phyloP scores from a whole-genome alignment of 2,888 invertebrate genomes.

The Troglohyphantes excavatus region DNA sequence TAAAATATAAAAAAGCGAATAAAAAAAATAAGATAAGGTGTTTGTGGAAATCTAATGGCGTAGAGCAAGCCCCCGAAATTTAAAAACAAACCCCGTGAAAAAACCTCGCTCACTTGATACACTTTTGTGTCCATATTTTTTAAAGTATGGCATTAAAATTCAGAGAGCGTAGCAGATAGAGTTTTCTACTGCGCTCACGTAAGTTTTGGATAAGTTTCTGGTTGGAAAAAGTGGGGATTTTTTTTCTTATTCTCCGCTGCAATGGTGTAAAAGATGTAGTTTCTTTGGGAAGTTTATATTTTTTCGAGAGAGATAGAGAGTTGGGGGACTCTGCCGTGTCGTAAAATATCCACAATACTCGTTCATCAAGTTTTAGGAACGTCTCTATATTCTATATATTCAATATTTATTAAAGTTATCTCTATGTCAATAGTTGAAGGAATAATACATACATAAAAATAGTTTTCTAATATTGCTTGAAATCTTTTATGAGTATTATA shows the following conservation, averaged over 20 bases:
- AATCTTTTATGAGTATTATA: too few species aligned
- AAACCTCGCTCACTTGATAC: conserved; percentile 7
- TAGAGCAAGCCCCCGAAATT: conserved; percentile 61
- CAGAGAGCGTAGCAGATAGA: conserved; percentile 53
- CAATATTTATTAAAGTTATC: too few species aligned
- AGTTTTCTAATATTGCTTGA: too few species aligned
- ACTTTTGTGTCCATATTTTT: conserved; percentile 54
- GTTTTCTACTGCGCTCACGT: conserved; percentile 72
- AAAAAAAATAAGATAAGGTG: conserved; percentile 63
- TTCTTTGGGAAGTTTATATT: conserved; percentile 61
- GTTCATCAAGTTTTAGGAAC: too few species aligned
- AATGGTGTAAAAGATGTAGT: conserved; percentile 61
- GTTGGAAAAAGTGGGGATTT: conserved; percentile 32
- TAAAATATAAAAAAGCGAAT: conserved; percentile 40
- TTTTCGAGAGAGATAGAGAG: neutral
- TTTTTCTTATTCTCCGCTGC: neutral
- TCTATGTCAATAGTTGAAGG: too few species aligned
- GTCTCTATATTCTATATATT: too few species aligned
- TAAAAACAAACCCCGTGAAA: conserved; percentile 63
- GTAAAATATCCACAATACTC: conserved; percentile 35
- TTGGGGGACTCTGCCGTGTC: conserved; percentile 12
- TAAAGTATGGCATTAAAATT: conserved; percentile 67
- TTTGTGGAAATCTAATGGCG: conserved; percentile 75
- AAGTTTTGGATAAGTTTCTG: conserved; percentile 73
- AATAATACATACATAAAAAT: too few species aligned